A percentile compares a stretch with the other conserved stretches of the same genome.
Evolutionary conservation across 2,888 invertebrate genomes (phyloP).

Genomic region (Galeruca laticollis): DNA sequence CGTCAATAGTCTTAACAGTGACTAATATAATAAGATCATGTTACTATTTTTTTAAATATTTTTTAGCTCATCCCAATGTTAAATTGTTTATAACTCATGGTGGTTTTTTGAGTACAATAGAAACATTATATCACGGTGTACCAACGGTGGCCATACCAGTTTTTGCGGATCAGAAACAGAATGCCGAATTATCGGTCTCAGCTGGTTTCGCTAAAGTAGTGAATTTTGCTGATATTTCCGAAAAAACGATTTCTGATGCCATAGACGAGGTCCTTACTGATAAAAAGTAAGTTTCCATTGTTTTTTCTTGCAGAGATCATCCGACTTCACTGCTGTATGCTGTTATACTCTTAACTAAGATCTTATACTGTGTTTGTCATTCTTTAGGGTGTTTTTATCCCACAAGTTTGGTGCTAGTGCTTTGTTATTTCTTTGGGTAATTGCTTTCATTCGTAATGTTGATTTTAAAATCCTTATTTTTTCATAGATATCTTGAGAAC

Average conservation of each 20-base stretch:
- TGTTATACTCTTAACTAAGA: no score
- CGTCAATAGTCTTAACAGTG: no score
- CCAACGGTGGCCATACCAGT: background rate
- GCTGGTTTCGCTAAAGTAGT: background rate
- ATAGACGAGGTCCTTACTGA: background rate
- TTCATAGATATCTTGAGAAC: constrained; percentile 42
- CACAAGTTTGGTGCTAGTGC: no score
- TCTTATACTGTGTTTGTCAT: no score
- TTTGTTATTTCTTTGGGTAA: no score
- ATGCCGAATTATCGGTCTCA: background rate
- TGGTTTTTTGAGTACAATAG: background rate
- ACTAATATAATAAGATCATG: no score
- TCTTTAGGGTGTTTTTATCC: no score
- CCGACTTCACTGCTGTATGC: no score
- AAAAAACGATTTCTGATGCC: background rate
- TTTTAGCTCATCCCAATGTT: background rate
- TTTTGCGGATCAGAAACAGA: background rate
- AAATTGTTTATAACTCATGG: background rate
- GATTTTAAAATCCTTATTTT: background rate
- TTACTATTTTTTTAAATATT: no score
- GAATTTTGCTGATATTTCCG: background rate
- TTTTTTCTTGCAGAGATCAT: no score
- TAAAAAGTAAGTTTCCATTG: background rate
- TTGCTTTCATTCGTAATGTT: background rate
- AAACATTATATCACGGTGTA: background rate